A percentile compares a stretch with the other conserved stretches of the same genome.
Conservation (phyloP, 1,140 invertebrate species). For the Phthorimaea operculella region DNA sequence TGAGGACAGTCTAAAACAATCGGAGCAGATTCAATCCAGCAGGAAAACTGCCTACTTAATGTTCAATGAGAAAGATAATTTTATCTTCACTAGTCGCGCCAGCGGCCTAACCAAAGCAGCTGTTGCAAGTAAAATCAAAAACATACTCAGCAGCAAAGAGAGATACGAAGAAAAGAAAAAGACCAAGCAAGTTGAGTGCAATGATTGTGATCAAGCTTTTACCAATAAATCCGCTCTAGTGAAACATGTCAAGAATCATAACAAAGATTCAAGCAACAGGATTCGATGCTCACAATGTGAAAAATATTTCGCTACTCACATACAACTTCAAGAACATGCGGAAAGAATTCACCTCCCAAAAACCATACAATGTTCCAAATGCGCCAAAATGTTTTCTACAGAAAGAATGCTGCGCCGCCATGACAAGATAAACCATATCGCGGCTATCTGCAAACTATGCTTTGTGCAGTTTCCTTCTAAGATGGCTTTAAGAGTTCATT, state of each 20-base stretch:
- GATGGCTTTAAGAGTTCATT: slow-evolving; percentile 29
- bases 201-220: slow-evolving; percentile 33
- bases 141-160: slow-evolving; percentile 28
- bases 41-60: slow-evolving; percentile 30
- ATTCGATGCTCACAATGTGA: slow-evolving; percentile 33
- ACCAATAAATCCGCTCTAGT: slow-evolving; percentile 18
- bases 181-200: slow-evolving; percentile 21
- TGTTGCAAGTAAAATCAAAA: slow-evolving; percentile 29
- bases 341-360: slow-evolving; percentile 44
- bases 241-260: slow-evolving; percentile 35
- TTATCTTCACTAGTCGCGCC: slow-evolving; percentile 33
- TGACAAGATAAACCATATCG: slow-evolving; percentile 28
- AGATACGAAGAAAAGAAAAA: slow-evolving; percentile 23
- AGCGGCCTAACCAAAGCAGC: slow-evolving; percentile 24
- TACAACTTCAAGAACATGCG: slow-evolving; percentile 32
- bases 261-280: slow-evolving; percentile 10
- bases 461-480: slow-evolving; percentile 38
- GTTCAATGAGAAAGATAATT: slow-evolving; percentile 29
- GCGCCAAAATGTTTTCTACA: slow-evolving; percentile 44
- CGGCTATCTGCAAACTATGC: slow-evolving; percentile 40
- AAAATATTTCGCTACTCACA: slow-evolving; percentile 32
- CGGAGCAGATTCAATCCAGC: slow-evolving; percentile 19
- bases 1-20: slow-evolving; percentile 19
- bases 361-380: slow-evolving; percentile 35
- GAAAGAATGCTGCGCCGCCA: slow-evolving; percentile 37